phyloP scores from a whole-genome alignment of 2,888 invertebrate species.

The Orchesella flavescens region DNA sequence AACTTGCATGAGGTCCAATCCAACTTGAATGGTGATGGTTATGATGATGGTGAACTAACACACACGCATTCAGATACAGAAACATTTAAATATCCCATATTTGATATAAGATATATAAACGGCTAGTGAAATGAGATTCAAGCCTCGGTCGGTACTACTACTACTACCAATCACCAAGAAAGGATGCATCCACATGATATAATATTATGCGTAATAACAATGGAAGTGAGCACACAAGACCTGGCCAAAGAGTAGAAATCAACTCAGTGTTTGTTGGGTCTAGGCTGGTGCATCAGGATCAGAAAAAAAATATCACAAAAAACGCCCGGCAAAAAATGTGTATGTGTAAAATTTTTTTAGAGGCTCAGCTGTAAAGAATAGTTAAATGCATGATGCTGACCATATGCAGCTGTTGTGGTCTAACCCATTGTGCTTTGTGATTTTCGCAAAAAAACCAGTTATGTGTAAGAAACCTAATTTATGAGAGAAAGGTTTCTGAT shows the following conservation, averaged over 20 bases:
- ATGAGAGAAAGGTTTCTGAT: slow-evolving; percentile 42
- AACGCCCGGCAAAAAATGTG: slow-evolving; percentile 30
- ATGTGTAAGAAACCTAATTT: slow-evolving; percentile 61
- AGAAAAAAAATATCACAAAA: slow-evolving; percentile 21
- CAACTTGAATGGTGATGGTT: too few species aligned
- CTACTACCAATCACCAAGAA: slow-evolving; percentile 20
- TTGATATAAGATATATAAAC: too few species aligned
- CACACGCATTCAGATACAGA: too few species aligned
- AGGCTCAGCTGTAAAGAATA: slow-evolving; percentile 19
- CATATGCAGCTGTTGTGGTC: slow-evolving; percentile 54
- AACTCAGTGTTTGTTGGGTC: slow-evolving; percentile 33
- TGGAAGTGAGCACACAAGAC: slow-evolving; percentile 13
- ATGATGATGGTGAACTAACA: too few species aligned
- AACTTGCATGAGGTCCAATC: slow-evolving; percentile 40
- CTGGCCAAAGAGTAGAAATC: slow-evolving; percentile 41
- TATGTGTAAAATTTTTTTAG: slow-evolving; percentile 32
- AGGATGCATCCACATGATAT: slow-evolving; percentile 37
- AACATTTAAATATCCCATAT: slow-evolving; percentile 21
- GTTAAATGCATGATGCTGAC: slow-evolving; percentile 29
- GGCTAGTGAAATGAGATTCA: too few species aligned
- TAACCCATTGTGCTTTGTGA: slow-evolving; percentile 42
- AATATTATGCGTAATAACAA: slow-evolving; percentile 32
- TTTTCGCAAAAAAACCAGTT: slow-evolving; percentile 61
- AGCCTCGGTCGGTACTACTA: too few species aligned
- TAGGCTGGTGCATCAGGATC: background rate